Base-by-base conservation (phyloP, 2,113 vertebrate genomes). In the Channa argus region DNA sequence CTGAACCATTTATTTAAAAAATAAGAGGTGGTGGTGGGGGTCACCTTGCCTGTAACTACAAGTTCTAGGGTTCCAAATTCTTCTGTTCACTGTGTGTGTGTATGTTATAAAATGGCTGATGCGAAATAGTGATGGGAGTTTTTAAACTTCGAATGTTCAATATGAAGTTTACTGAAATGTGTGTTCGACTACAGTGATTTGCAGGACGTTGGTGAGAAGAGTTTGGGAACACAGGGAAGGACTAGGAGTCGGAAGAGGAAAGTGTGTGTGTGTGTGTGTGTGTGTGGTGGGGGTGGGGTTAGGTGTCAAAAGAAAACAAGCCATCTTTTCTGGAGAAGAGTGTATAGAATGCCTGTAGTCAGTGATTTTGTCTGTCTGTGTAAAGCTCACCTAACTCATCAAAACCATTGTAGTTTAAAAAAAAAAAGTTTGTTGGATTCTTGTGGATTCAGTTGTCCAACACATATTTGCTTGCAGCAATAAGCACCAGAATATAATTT, bases 131-230 rank as follows among this genome's bases (percentile, higher is more conserved):
- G 14, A 13, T 24, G 36, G 44, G 15, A 2, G 9, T 12, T 41
- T 56, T 73, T 63, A 36, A 61, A 69, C 24, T 24, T 24, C 24
- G 1, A 39, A 49, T 8, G 3, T 52, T 15, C 1, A 24, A 47
- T 7, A 64, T 62, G 44, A 73, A 59, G 72, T 53, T 61, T 33
- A 50, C 9, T 52, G 51, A 77, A 74, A 75, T 82, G 75, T 72
- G 63, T 77, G 74, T 71, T 64, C 62, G 62, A 72, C 51, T 50
- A 69, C 47, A 68, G 59, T 64, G 63, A 67, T 49, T 76, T 52
- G 77, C 63, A 69, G 63, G 49, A 72, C 78, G 54, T 85, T 66
- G 82, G 68, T 38, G 37, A 10, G 74, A 70, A 74, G 37, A 58
- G 63, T 59, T 15, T 46, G 39, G 54, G 33, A 55, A 62, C 24